Evolutionary conservation across 2,888 invertebrate species (phyloP), one percentile per base, ranked within the genome.

Genomic region (Galeruca laticollis): DNA sequence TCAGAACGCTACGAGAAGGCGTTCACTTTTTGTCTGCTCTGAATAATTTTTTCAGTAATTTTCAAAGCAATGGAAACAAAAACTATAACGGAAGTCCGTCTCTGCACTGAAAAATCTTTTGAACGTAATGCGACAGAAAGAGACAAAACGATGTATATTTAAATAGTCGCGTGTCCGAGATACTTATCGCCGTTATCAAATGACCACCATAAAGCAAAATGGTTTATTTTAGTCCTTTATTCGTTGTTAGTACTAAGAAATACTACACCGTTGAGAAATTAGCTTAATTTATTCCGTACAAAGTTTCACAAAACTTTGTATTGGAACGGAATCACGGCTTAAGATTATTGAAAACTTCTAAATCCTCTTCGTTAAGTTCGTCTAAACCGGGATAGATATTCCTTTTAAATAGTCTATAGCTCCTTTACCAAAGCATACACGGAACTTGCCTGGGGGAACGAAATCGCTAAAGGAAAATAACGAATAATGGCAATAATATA

Each of bases 111-210:
- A 26, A 21, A 5, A n/a, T n/a, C 21, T 54, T 9, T 63, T 13
- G 20, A 52, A 26, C 26, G 40, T 49, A 65, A 57, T 57, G 69
- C 63, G 60, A 71, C 60, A 73, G 72, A 69, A 70, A 70, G 73
- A 77, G 73, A 75, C 64, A 73, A 52, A 74, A 71, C 73, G 70
- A 72, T 71, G 70, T 78, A 78, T 78, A 77, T 78, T 78, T 76
- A 80, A 79, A 80, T 78, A 76, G 79, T 82, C 77, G 82, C 83
- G 83, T 82, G 82, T 75, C 77, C 76, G 78, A 79, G 79, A 77
- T 77, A 79, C 79, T 82, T 82, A 82, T 81, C 81, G 77, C 81
- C 78, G 80, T 81, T 81, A 82, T 82, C 81, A 81, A 82, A 81
- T 81, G 82, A 80, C 82, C 80, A 81, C 81, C 77, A 81, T 82